These are phyloP conservation scores for Hirundichthys speculiger DNA, from an alignment of 2,113 vertebrate species.

Conservation along the genomic window DNA sequence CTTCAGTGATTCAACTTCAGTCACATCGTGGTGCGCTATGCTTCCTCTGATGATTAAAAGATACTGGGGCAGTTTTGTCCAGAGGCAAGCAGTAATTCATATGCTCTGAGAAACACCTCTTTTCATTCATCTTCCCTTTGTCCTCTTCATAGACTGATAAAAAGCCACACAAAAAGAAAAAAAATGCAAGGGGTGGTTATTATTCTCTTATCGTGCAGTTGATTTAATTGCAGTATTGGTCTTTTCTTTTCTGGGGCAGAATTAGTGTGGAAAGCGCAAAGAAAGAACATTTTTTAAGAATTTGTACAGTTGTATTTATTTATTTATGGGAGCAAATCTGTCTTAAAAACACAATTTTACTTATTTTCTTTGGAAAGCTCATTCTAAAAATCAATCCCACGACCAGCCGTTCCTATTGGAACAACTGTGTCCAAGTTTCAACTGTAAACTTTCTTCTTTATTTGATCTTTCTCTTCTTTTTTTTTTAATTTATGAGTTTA, in stretches of 20 bases:
- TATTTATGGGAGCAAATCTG: too few relatives aligned
- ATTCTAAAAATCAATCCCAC: too few relatives aligned
- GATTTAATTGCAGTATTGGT: neutral
- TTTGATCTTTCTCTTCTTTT: neutral
- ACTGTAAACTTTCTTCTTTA: neutral
- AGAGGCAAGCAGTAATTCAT: constrained; percentile 34
- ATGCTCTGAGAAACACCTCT: constrained; percentile 42
- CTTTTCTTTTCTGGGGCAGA: neutral
- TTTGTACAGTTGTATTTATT: too few relatives aligned
- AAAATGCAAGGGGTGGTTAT: neutral
- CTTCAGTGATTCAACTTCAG: constrained; percentile 31
- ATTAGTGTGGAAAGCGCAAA: neutral
- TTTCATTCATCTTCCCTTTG: constrained; percentile 19
- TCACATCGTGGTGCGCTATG: constrained; percentile 20
- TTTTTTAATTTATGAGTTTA: neutral
- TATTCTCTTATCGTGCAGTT: neutral
- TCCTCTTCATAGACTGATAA: constrained; percentile 17
- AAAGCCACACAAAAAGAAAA: neutral
- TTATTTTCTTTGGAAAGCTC: too few relatives aligned
- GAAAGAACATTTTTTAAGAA: too few relatives aligned
- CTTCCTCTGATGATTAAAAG: constrained; percentile 58
- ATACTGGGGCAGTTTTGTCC: constrained; percentile 44
- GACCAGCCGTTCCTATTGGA: too few relatives aligned
- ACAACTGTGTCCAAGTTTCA: too few relatives aligned
- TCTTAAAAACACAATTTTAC: too few relatives aligned